Evolutionary conservation across 1,140 invertebrate species (phyloP), one percentile per base, ranked within the genome.

Genomic region (Pseudomyrmex sp.): DNA sequence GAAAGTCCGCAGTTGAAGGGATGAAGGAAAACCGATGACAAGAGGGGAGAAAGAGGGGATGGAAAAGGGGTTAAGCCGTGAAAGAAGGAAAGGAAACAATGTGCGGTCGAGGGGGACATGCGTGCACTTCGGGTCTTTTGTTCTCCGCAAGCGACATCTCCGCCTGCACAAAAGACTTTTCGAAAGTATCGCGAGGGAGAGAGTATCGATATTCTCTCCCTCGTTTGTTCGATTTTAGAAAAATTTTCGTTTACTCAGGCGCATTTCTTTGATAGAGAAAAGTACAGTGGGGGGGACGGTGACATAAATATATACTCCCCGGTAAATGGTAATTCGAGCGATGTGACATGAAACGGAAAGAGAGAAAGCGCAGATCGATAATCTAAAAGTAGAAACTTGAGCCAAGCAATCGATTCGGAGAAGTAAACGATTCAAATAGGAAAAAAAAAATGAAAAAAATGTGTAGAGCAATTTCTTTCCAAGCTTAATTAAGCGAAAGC

Each of bases 71-170:
- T 15, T 69, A 48, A 70, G 50, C 9, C 12, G 56, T 58, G 13
- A 44, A 12, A 72, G 50, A 20, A 70, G 58, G 50, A 35, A 35
- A 54, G 8, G 54, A 58, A 80, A 79, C 61, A 61, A 69, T 80
- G 59, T 85, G 82, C 73, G 76, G 72, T 85, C 44, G 74, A 68
- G 48, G 84, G 61, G 61, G 62, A 86, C 84, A 83, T 89, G 87
- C 87, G 87, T 89, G 88, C 73, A 86, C 88, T 88, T 89, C 88
- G 80, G 84, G 80, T 62, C 59, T 77, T 79, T 74, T 82, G 70
- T 86, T 87, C 61, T 50, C 18, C 23, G 69, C 20, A 20, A 54
- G 52, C 44, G 62, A 82, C 56, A 66, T 83, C 72, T 35, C 73
- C 46, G 69, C 12, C 54, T 59, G 50, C 44, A 79, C 52, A 59